Conservation (phyloP, 2,113 vertebrate species). For the Cephalopterus ornatus region DNA sequence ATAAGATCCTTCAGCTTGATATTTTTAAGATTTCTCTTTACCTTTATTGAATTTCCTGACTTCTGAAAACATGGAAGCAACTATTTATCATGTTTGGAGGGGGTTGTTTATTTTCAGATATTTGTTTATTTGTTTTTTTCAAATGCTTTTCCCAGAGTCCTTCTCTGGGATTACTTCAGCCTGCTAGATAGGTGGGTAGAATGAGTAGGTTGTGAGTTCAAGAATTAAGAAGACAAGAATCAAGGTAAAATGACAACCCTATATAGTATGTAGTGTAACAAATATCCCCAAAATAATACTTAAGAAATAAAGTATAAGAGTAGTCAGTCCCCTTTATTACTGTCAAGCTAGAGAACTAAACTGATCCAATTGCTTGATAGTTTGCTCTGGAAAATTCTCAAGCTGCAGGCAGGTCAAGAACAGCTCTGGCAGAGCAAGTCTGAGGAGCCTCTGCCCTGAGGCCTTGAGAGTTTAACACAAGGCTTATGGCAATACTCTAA, state of each 20-base stretch:
- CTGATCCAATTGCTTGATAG: rapidly evolving
- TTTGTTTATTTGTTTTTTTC: neutral
- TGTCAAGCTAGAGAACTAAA: neutral
- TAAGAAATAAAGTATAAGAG: neutral
- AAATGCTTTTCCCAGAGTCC: neutral
- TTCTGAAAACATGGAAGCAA: neutral
- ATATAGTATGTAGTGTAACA: neutral
- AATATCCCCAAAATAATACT: neutral
- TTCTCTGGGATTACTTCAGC: neutral
- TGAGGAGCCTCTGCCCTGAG: neutral
- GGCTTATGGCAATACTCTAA: neutral
- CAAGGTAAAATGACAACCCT: neutral
- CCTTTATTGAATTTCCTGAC: neutral
- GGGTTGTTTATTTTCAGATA: neutral
- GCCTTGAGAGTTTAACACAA: neutral
- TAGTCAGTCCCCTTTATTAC: neutral
- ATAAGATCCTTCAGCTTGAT: neutral
- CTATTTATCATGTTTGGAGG: neutral
- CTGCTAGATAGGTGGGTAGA: neutral
- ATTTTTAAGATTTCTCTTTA: neutral
- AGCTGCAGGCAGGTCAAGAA: neutral
- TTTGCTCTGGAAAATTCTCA: neutral
- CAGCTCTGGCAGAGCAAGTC: neutral
- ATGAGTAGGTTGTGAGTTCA: neutral
- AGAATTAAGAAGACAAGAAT: neutral